Conservation (phyloP, 2,113 vertebrate species). For the Progne subis region DNA sequence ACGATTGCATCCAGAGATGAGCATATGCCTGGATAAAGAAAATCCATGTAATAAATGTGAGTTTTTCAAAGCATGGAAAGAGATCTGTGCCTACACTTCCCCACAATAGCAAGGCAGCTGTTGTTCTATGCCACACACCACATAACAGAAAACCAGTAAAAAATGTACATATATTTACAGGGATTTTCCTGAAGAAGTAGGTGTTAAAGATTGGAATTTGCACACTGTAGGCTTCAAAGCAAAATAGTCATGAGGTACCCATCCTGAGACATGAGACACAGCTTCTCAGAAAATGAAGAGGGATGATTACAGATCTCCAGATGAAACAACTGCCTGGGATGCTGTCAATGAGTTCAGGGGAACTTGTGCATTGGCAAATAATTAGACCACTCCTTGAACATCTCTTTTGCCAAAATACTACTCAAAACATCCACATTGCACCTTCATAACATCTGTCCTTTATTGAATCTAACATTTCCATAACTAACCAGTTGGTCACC, state of each 20-base stretch:
- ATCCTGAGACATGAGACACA: fast-evolving
- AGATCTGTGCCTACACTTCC: not conserved
- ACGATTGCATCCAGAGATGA: not conserved
- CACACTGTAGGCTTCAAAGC: not conserved
- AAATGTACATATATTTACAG: not conserved
- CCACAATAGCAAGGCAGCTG: not conserved
- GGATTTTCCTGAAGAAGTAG: not conserved
- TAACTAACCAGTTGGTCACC: not conserved
- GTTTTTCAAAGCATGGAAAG: not conserved
- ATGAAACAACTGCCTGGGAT: not conserved
- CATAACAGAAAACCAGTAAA: not conserved
- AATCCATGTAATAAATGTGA: not conserved
- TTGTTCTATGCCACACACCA: not conserved
- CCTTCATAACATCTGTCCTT: not conserved
- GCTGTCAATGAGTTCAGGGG: not conserved
- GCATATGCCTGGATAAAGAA: not conserved
- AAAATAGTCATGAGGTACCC: not conserved
- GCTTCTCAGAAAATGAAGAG: not conserved
- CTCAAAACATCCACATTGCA: not conserved
- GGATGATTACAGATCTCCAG: not conserved
- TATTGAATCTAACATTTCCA: not conserved
- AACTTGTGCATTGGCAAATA: not conserved
- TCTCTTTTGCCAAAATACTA: not conserved
- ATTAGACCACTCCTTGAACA: not conserved
- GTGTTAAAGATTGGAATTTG: not conserved